These are phyloP conservation scores for Leptinotarsa lineolata DNA, from an alignment of 1,140 invertebrate species.

Conservation along the genomic window DNA sequence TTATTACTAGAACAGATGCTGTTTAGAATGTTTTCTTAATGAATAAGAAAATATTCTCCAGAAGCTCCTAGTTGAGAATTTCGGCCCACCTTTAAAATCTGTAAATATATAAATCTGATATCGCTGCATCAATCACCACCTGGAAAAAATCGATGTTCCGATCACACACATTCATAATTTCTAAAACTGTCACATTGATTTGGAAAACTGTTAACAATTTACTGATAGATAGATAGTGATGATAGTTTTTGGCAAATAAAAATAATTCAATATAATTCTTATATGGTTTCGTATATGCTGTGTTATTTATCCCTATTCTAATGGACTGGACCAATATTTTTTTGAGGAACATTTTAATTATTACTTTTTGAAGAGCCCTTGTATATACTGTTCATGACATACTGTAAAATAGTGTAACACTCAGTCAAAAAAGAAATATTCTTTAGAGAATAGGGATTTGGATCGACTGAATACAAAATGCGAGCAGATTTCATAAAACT, in stretches of 20 bases:
- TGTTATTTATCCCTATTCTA: too few relatives aligned
- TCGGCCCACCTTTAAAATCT: conserved; percentile 40
- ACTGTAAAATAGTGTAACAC: background rate
- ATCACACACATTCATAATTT: conserved; percentile 9
- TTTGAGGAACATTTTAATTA: background rate
- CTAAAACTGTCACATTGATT: too few relatives aligned
- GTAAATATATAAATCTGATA: conserved; percentile 46
- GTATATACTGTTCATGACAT: background rate
- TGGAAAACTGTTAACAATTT: too few relatives aligned
- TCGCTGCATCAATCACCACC: conserved; percentile 38
- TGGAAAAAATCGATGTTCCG: conserved; percentile 32
- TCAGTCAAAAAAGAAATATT: background rate
- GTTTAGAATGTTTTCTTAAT: conserved; percentile 29
- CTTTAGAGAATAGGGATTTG: too few relatives aligned
- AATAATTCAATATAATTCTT: too few relatives aligned
- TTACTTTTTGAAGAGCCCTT: background rate
- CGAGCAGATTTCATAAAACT: too few relatives aligned
- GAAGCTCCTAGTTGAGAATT: conserved; percentile 33
- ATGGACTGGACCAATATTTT: background rate
- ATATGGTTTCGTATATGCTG: too few relatives aligned
- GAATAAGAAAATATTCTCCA: conserved; percentile 38
- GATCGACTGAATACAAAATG: too few relatives aligned
- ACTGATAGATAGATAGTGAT: too few relatives aligned
- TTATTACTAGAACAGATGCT: conserved; percentile 32
- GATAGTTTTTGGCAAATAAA: too few relatives aligned